These are phyloP conservation scores for Archegozetes longisetosus DNA, from an alignment of 1,140 invertebrate species.

Conservation along the genomic window DNA sequence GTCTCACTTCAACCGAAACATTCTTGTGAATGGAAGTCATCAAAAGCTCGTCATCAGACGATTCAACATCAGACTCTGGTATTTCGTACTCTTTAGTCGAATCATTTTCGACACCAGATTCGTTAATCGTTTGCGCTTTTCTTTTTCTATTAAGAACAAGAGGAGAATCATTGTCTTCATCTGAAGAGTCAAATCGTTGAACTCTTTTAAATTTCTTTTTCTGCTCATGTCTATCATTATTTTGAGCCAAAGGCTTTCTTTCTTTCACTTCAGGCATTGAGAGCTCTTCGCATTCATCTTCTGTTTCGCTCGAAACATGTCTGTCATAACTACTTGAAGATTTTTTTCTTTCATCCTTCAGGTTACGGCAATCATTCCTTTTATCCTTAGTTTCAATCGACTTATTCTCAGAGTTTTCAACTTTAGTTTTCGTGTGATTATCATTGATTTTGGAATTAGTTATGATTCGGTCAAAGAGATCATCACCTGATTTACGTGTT, in stretches of 20 bases:
- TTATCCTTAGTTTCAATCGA: too few species aligned
- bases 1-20: too few species aligned
- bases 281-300: background rate
- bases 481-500: background rate
- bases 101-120: too few species aligned
- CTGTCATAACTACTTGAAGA: background rate
- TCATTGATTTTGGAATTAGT: too few species aligned
- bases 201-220: background rate
- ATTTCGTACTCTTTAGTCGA: too few species aligned
- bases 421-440: too few species aligned
- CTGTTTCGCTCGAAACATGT: background rate
- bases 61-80: too few species aligned
- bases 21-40: too few species aligned
- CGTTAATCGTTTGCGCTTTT: background rate
- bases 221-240: background rate
- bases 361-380: background rate
- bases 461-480: background rate
- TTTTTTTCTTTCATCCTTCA: background rate
- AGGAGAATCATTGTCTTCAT: background rate
- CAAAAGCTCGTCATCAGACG: too few species aligned
- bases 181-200: background rate
- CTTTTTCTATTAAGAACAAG: background rate
- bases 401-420: too few species aligned
- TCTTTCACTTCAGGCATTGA: background rate
- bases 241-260: background rate